Evolutionary conservation across 2,113 vertebrate species (phyloP).

Genomic region (Elanus axillaris): DNA sequence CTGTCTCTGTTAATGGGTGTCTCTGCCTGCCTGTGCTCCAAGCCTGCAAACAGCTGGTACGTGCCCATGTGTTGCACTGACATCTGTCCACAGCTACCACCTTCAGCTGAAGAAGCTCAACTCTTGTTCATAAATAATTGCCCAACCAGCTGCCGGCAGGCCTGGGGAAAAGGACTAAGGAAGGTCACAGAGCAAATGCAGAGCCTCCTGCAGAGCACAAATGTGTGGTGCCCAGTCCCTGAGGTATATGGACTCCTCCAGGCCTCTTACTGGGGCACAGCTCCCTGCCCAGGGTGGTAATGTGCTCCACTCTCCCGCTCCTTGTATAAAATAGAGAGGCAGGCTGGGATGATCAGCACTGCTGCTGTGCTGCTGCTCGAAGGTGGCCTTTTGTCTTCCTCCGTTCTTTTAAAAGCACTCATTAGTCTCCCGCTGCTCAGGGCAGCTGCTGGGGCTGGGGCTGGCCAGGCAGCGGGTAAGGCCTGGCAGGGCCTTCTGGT

Average conservation of each 20-base stretch:
- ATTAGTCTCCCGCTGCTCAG: background rate
- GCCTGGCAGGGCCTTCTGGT: background rate
- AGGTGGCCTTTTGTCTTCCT: background rate
- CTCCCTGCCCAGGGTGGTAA: background rate
- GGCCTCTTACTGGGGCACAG: background rate
- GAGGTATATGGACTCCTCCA: background rate
- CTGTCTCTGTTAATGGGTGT: background rate
- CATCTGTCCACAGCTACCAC: conserved; percentile 1
- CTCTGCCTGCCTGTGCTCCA: background rate
- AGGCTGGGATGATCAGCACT: background rate
- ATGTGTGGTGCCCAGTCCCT: background rate
- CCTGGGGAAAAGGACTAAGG: background rate
- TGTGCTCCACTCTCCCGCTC: background rate
- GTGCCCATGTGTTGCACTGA: background rate
- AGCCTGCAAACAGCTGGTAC: background rate
- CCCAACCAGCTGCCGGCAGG: background rate
- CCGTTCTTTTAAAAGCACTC: background rate
- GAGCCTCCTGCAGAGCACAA: background rate
- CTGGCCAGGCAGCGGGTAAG: background rate
- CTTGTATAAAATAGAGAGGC: background rate
- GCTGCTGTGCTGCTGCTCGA: background rate
- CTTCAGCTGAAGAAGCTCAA: background rate
- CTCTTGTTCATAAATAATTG: background rate
- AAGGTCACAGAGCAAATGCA: background rate
- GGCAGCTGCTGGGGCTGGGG: background rate